These are phyloP conservation scores for Stegodyphus mimosarum DNA, from an alignment of 1,140 invertebrate genomes.

Conservation along the genomic window DNA sequence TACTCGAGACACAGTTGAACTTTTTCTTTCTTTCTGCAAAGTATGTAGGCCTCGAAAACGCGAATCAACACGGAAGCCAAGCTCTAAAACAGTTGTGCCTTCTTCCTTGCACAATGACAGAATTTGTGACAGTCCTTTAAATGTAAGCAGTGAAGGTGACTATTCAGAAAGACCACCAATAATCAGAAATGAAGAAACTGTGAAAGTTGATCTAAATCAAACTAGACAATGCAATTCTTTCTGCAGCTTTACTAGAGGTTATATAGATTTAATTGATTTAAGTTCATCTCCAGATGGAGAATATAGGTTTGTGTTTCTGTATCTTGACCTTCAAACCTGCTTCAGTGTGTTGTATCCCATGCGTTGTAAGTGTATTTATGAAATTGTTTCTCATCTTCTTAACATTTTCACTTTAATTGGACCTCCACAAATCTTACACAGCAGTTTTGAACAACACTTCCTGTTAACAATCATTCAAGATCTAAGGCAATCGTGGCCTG, in stretches of 20 bases:
- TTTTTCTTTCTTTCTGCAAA: slow-evolving; percentile 52
- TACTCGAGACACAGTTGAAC: slow-evolving; percentile 43
- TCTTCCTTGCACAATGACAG: not conserved
- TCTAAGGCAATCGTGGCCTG: slow-evolving; percentile 26
- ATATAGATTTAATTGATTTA: slow-evolving; percentile 42
- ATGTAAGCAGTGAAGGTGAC: slow-evolving; percentile 5
- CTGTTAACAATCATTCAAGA: slow-evolving; percentile 17
- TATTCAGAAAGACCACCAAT: not conserved
- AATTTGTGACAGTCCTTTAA: slow-evolving; percentile 14
- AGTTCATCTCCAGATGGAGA: slow-evolving; percentile 40
- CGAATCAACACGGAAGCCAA: not conserved
- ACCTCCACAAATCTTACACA: slow-evolving; percentile 54
- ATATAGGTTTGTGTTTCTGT: slow-evolving; percentile 42
- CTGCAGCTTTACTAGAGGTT: slow-evolving; percentile 30
- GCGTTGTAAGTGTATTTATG: slow-evolving; percentile 31
- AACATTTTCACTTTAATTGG: slow-evolving; percentile 33
- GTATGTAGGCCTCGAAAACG: slow-evolving; percentile 30
- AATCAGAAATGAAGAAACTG: not conserved
- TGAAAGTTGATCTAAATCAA: not conserved
- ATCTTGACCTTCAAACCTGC: slow-evolving; percentile 45
- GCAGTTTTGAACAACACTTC: slow-evolving; percentile 22
- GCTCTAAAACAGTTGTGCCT: not conserved
- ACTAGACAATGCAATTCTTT: not conserved
- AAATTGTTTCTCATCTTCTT: slow-evolving; percentile 41
- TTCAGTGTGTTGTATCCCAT: slow-evolving; percentile 39